Evolutionary conservation across 2,113 vertebrate species (phyloP).

Genomic region (Tauraco erythrolophus): DNA sequence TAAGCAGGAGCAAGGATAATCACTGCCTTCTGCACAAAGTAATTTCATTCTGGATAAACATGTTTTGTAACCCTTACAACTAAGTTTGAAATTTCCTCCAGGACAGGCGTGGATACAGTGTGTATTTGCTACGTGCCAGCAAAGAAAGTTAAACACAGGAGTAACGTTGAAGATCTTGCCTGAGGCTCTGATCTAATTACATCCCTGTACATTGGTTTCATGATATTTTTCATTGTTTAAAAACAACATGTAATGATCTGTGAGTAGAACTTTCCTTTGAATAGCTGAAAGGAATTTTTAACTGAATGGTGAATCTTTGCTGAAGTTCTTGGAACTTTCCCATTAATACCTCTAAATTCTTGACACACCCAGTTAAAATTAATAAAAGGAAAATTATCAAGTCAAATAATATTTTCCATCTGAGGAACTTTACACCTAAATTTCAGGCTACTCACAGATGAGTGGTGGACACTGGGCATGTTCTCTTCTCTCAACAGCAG

Average conservation of each 20-base stretch:
- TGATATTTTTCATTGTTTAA: background rate
- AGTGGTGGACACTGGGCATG: no score
- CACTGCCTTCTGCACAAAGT: background rate
- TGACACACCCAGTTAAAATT: background rate
- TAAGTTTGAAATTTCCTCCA: background rate
- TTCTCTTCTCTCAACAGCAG: background rate
- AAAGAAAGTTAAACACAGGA: background rate
- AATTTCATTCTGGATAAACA: background rate
- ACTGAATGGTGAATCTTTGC: background rate
- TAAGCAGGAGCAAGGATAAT: background rate
- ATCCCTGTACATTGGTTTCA: background rate
- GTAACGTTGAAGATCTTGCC: background rate
- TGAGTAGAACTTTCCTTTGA: background rate
- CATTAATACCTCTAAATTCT: background rate
- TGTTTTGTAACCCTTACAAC: background rate
- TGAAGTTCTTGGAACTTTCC: background rate
- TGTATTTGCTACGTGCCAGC: background rate
- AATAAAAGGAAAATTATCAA: background rate
- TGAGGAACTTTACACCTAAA: background rate
- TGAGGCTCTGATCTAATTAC: background rate
- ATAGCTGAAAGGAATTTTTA: background rate
- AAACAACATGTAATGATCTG: fast-evolving
- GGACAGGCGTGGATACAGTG: background rate
- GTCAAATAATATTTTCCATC: background rate
- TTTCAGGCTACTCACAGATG: background rate